Evolutionary conservation across 2,797 vertebrate genomes (phyloP).

Genomic region (Champsocephalus gunnari): DNA sequence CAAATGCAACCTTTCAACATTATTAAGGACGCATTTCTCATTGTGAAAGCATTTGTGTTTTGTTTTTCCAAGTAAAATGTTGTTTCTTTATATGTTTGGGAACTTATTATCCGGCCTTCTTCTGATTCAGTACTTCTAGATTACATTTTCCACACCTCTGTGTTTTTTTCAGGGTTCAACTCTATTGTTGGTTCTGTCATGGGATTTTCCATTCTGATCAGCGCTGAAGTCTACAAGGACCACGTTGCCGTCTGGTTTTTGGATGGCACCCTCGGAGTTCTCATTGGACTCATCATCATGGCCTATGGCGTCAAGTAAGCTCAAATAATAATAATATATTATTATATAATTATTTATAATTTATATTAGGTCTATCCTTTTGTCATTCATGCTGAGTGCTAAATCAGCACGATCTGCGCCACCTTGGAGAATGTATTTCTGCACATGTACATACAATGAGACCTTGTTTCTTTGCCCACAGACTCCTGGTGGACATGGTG

Average conservation of each 20-base stretch:
- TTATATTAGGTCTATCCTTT: too few relatives aligned
- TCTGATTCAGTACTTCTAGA: too few relatives aligned
- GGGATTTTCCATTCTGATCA: slow-evolving; percentile 98
- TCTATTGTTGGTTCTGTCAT: slow-evolving; percentile 95
- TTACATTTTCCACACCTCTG: neutral
- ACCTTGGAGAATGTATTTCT: neutral
- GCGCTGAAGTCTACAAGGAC: slow-evolving; percentile 95
- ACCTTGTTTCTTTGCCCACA: slow-evolving; percentile 71
- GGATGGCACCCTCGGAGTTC: slow-evolving; percentile 93
- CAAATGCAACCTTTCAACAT: too few relatives aligned
- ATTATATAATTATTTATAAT: too few relatives aligned
- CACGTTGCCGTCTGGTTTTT: slow-evolving; percentile 93
- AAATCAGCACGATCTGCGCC: neutral
- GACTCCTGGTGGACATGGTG: slow-evolving; percentile 94
- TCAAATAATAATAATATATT: too few relatives aligned
- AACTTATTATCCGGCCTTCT: too few relatives aligned
- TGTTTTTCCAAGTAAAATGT: too few relatives aligned
- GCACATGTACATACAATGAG: neutral
- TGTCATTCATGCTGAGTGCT: neutral
- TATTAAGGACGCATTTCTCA: too few relatives aligned
- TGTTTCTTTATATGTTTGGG: too few relatives aligned
- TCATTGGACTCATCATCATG: slow-evolving; percentile 96
- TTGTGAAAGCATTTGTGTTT: too few relatives aligned
- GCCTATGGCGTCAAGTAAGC: slow-evolving; percentile 96
- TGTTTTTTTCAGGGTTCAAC: slow-evolving; percentile 91